These are phyloP conservation scores for Mythimna impura DNA, from an alignment of 2,888 invertebrate species.

Conservation along the genomic window DNA sequence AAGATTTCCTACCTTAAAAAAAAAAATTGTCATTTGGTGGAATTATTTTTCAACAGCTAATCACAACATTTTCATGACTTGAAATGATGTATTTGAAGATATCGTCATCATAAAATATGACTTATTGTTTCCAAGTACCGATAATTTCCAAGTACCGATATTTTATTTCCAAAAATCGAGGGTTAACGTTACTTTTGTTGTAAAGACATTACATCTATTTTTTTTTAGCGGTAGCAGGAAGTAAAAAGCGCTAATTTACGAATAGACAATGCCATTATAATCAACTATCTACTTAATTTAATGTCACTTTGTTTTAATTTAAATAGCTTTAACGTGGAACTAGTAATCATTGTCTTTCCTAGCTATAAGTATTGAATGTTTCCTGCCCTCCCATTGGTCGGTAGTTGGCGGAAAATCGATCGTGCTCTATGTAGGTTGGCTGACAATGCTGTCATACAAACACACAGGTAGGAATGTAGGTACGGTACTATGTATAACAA, in stretches of 20 bases:
- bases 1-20: no score
- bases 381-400: slow-evolving; percentile 62
- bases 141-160: not conserved
- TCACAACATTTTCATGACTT: not conserved
- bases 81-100: no score
- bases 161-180: not conserved
- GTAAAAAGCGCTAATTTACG: slow-evolving; percentile 22
- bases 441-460: slow-evolving; percentile 20
- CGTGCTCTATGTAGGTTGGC: slow-evolving; percentile 59
- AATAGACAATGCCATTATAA: not conserved
- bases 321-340: slow-evolving; percentile 14
- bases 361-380: not conserved
- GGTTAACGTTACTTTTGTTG: not conserved
- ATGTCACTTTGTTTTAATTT: slow-evolving; percentile 19
- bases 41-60: not conserved
- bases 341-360: slow-evolving; percentile 22
- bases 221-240: slow-evolving; percentile 14
- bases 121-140: no score
- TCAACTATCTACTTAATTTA: not conserved
- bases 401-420: slow-evolving; percentile 68
- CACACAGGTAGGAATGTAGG: slow-evolving; percentile 13
- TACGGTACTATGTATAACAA: slow-evolving; percentile 15
- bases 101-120: no score
- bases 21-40: no score
- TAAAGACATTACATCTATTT: not conserved